Conservation (phyloP, 1,140 invertebrate genomes). For the Papilio machaon region DNA sequence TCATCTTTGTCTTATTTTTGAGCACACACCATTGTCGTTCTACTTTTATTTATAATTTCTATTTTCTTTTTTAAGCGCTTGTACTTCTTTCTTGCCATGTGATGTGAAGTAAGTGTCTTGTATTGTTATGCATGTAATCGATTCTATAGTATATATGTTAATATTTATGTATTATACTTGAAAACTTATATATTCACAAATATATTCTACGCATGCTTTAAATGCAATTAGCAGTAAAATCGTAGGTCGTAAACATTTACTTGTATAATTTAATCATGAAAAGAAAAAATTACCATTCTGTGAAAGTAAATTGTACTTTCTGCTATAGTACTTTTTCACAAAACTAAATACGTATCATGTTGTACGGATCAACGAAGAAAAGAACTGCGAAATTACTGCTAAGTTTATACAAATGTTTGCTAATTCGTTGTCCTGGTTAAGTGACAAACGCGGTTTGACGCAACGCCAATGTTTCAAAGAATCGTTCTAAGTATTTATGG, state of each 20-base stretch:
- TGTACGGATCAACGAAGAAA: background rate
- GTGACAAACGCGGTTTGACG: slow-evolving; percentile 63
- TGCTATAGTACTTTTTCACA: too few relatives aligned
- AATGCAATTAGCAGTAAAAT: background rate
- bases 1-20: slow-evolving; percentile 53
- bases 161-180: background rate
- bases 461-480: too few relatives aligned
- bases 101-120: slow-evolving; percentile 38
- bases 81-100: slow-evolving; percentile 31
- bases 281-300: background rate
- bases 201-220: slow-evolving; percentile 8
- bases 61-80: slow-evolving; percentile 43
- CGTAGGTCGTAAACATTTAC: background rate
- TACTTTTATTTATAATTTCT: slow-evolving; percentile 42
- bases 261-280: too few relatives aligned
- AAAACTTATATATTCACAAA: slow-evolving; percentile 3
- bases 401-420: background rate
- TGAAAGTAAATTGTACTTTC: background rate
- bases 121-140: slow-evolving; percentile 30
- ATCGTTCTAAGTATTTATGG: too few relatives aligned
- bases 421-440: background rate
- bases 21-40: slow-evolving; percentile 50
- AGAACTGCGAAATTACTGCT: background rate
- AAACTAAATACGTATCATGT: background rate
- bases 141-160: background rate